These are phyloP conservation scores for Sympetrum striolatum DNA, from an alignment of 2,888 invertebrate genomes.

Conservation along the genomic window DNA sequence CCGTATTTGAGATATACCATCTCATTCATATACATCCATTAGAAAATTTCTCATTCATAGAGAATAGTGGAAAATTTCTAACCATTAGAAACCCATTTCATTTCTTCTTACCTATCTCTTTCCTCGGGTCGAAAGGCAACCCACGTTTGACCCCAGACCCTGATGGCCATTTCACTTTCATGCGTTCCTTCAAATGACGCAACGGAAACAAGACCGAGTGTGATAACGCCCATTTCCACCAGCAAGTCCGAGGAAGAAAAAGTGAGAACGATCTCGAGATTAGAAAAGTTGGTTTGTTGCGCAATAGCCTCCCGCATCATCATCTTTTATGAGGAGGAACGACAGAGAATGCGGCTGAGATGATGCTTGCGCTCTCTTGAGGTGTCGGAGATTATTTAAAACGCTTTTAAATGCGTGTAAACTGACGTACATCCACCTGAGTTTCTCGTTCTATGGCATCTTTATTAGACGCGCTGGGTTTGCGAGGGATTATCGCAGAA, in stretches of 20 bases:
- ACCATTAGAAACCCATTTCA: background rate
- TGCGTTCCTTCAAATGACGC: background rate
- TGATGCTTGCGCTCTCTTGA: background rate
- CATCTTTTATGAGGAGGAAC: background rate
- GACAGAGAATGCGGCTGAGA: background rate
- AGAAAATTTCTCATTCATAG: too few relatives aligned
- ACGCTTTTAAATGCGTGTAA: background rate
- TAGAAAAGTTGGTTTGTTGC: background rate
- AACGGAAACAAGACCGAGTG: background rate
- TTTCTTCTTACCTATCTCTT: background rate
- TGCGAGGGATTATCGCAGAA: background rate
- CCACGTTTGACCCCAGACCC: background rate
- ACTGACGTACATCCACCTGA: background rate
- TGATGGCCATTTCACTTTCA: constrained; percentile 29
- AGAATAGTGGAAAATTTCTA: background rate
- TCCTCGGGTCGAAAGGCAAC: background rate
- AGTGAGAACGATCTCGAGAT: background rate
- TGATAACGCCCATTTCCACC: background rate
- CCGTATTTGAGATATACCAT: too few relatives aligned
- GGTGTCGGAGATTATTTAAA: background rate
- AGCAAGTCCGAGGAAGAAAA: background rate
- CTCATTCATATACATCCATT: too few relatives aligned
- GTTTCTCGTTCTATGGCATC: background rate
- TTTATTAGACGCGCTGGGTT: background rate
- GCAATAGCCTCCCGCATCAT: background rate